These are phyloP conservation scores for Taphrorychus bicolor DNA, from an alignment of 2,888 invertebrate genomes.

Conservation along the genomic window DNA sequence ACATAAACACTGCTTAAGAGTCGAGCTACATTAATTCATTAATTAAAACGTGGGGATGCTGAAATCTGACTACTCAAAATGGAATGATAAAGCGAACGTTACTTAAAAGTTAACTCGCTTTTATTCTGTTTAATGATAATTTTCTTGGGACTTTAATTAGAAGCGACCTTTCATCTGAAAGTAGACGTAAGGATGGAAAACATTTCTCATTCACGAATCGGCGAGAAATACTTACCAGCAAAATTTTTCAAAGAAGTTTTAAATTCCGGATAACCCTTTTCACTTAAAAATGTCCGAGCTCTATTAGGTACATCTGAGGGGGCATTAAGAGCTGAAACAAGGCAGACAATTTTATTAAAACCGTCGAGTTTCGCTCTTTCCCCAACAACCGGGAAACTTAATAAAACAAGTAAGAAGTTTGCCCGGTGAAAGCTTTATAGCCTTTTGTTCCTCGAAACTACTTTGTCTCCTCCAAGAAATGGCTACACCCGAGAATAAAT, in stretches of 20 bases:
- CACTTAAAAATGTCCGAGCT: slow-evolving; percentile 15
- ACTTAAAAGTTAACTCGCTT: slow-evolving; percentile 34
- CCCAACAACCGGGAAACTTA: slow-evolving; percentile 21
- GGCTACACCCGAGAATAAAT: slow-evolving; percentile 4
- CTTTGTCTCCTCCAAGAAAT: slow-evolving; percentile 26
- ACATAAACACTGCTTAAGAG: slow-evolving; percentile 63
- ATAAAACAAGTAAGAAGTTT: slow-evolving; percentile 24
- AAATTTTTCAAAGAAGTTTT: background rate
- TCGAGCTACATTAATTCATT: slow-evolving; percentile 62
- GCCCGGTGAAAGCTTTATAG: slow-evolving; percentile 20
- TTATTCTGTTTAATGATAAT: slow-evolving; percentile 23
- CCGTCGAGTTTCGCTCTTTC: slow-evolving; percentile 9
- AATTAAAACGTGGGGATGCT: slow-evolving; percentile 59
- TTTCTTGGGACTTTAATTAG: slow-evolving; percentile 20
- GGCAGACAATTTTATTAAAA: slow-evolving; percentile 22
- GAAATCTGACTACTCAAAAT: slow-evolving; percentile 40
- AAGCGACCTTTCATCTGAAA: slow-evolving; percentile 2
- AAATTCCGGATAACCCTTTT: background rate
- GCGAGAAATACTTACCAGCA: no score
- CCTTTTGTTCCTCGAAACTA: slow-evolving; percentile 17
- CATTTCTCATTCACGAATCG: no score
- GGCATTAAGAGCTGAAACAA: slow-evolving; percentile 16
- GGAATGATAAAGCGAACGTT: slow-evolving; percentile 33
- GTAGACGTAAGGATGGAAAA: no score
- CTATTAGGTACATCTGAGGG: slow-evolving; percentile 11